These are phyloP conservation scores for Sinocyclocheilus maitianheensis DNA, from an alignment of 2,113 vertebrate genomes.

Conservation along the genomic window DNA sequence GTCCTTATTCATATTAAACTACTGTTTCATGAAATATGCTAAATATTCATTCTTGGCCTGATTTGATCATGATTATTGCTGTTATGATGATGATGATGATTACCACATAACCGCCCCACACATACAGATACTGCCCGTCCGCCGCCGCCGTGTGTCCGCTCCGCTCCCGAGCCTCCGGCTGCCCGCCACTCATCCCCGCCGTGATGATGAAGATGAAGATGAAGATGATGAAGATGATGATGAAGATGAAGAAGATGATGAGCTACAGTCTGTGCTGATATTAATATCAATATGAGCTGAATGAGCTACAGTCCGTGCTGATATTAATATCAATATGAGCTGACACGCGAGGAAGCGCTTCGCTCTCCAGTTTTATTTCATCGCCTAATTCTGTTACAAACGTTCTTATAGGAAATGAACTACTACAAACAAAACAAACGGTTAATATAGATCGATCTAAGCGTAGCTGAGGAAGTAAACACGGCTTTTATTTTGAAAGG, in stretches of 20 bases:
- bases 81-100: conserved; percentile 56
- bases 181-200: conserved; percentile 19
- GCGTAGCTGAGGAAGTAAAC: neutral
- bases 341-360: neutral
- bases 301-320: no score
- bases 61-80: neutral
- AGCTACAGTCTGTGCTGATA: no score
- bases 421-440: neutral
- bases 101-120: conserved; percentile 96
- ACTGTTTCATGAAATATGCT: no score
- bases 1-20: neutral
- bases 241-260: no score
- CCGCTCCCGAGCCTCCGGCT: conserved; percentile 83
- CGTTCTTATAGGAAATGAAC: neutral
- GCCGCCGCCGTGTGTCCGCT: conserved; percentile 91
- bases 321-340: no score
- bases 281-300: no score
- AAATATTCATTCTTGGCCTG: no score
- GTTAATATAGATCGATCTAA: no score
- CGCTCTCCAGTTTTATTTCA: neutral
- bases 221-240: no score
- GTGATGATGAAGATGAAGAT: no score
- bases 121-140: conserved; percentile 83
- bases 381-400: neutral
- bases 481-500: conserved; percentile 46